Evolutionary conservation across 2,797 vertebrate genomes (phyloP), one percentile per base, ranked within the genome.

Genomic region (Myotis pilosus): DNA sequence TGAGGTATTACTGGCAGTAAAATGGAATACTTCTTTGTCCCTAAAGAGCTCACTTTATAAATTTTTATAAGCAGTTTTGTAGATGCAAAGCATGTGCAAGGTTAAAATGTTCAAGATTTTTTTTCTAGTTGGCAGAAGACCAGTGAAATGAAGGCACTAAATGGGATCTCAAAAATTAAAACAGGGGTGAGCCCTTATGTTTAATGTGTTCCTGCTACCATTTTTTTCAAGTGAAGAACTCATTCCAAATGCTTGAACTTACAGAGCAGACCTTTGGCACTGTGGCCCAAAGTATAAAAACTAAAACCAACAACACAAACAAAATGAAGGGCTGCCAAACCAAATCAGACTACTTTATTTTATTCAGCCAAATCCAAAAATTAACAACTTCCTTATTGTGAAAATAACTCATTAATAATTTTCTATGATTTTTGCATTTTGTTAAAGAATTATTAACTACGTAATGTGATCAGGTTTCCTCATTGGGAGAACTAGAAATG

Each of bases 241-340:
- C 47, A 87, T 68, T 91, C 53, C n/a, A 84, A 88, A 68, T 89
- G 57, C 22, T 80, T 82, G 49, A 83, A 75, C 6, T 89, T 80
- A 60, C 28, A 96, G 78, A 91, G 86, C 1, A 88, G 85, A 87
- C 89, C 49, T 78, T 96, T 94, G 87, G 71, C 57, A 89, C 3
- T 41, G 5, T 36, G 81, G 20, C 6, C n/a, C 47, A 79, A 78
- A 82, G 10, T 19, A 51, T 86, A 71, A 81, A 71, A 92, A 57
- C 17, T 33, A 68, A 92, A 89, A 66, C 11, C 23, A 85, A 22
- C 13, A 85, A 55, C 13, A 49, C 25, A 94, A 91, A 86, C 30
- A 89, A 92, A 90, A 75, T 3, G 9, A 68, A 95, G 3, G 23
- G 1, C 19, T 68, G 51, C 25, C 80, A 91, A 47, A 44, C 17